Base-by-base conservation (phyloP, 2,113 vertebrate genomes). In the Scatophagus argus region DNA sequence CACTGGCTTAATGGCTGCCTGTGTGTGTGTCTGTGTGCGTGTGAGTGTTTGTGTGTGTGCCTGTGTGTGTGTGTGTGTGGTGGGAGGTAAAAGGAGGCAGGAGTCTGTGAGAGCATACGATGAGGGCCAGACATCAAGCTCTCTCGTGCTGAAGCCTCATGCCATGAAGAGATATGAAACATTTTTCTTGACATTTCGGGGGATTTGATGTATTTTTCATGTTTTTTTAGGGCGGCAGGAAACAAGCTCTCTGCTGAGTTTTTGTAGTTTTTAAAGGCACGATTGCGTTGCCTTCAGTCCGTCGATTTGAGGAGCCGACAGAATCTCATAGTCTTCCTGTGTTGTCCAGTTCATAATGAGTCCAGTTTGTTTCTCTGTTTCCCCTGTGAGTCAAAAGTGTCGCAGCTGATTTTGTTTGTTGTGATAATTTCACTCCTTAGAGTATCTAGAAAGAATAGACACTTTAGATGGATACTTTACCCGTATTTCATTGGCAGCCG, bases 101-200 rank as follows among this genome's bases (percentile, higher is more conserved):
- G 54, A 49, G 72, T 51, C 1, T 58, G 56, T 46, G 67, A 60
- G 73, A 77, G 76, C 8, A 25, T 70, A 44, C 36, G 54, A 73
- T 79, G 52, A 79, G 79, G 77, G 62, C 82, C 69, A 69, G 79
- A 75, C 78, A 75, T 74, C 75, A 44, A 62, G 62, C 77, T 79
- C 44, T 27, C 34, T 31, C 5, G 29, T 4, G 3, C 60, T 21
- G 17, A 19, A 72, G 76, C 47, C 41, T 8, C 11, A 27, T 82
- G 62, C 78, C 60, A 80, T 64, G 56, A 71, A 25, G 34, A 72
- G 70, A 80, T 66, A n/a, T 10, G 47, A 82, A 78, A 64, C 41
- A 39, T 78, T 85, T 78, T 78, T 80, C 61, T 55, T 73, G 75
- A 72, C 76, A 67, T 74, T 86, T 82, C 43, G 21, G 61, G 34